Base-by-base conservation (phyloP, 2,797 vertebrate genomes). In the Lepus oiostolus region DNA sequence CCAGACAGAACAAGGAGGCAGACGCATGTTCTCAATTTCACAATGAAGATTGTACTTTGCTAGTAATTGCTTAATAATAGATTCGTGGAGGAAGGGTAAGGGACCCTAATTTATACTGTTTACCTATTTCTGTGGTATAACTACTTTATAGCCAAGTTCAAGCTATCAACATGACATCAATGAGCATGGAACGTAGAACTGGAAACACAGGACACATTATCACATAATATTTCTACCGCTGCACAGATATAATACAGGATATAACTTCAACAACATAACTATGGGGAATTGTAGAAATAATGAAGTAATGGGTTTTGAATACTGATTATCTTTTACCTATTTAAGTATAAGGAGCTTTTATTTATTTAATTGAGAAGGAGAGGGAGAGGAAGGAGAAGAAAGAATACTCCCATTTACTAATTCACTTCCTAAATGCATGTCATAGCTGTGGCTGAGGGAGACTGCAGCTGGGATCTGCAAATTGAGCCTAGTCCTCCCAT, bases 191-290 rank as follows among this genome's bases (percentile, higher is more conserved):
- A 19, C 4, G 65, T 6, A 14, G 10, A 81, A 85, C 26, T 80
- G 8, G 54, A 10, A 1, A 0, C 9, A 4, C n/a, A 17, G 21
- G 58, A 14, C 12, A 74, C 7, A 19, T 2, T 1, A 42, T 13
- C 4, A 21, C 0, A 2, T 60, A 74, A 6, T 50, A 54, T 89
- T 83, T 75, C 71, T 7, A 75, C 70, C 3, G 2, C 6, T 19
- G 30, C 30, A 38, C 4, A 76, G 72, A 32, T 50, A 72, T 0
- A 47, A 72, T 7, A 63, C 28, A 30, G 12, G 22, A 72, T 75
- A 65, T 35, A 92, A 70, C 28, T 9, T 60, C 28, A n/a, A 68
- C 38, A 65, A 6, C n/a, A 90, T 9, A 82, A 77, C 87, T 5
- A 5, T 32, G 74, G 70, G 62, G 38, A 60, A 6, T 4, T 83